Evolutionary conservation across 2,113 vertebrate genomes (phyloP).

Genomic region (Hucho hucho): DNA sequence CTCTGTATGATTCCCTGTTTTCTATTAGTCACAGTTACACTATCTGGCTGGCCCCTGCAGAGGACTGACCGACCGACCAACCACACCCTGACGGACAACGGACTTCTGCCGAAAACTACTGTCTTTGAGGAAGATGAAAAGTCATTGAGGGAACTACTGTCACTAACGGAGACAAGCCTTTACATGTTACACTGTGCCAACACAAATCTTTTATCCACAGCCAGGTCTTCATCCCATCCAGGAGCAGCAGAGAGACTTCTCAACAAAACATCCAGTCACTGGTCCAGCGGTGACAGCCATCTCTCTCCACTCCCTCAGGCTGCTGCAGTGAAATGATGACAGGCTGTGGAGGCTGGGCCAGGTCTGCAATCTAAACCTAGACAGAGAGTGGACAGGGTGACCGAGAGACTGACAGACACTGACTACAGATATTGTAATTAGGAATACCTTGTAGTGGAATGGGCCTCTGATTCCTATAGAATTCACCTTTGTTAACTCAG

Average conservation of each 20-base stretch:
- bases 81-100: constrained; percentile 23
- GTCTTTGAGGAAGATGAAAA: not conserved
- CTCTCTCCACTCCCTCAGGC: not conserved
- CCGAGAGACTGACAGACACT: not conserved
- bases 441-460: too few relatives aligned
- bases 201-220: too few relatives aligned
- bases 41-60: not conserved
- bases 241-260: too few relatives aligned
- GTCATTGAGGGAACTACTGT: not conserved
- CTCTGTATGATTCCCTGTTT: not conserved
- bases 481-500: too few relatives aligned
- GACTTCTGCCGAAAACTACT: not conserved
- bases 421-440: not conserved
- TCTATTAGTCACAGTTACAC: constrained; percentile 39
- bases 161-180: not conserved
- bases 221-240: too few relatives aligned
- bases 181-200: not conserved
- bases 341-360: not conserved
- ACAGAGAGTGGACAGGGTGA: not conserved
- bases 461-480: too few relatives aligned
- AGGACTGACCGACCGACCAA: not conserved
- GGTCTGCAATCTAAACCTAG: too few relatives aligned
- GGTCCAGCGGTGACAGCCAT: not conserved
- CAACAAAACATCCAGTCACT: too few relatives aligned
- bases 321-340: not conserved